A percentile compares a stretch with the other conserved stretches of the same genome.
Evolutionary conservation across 2,113 vertebrate genomes (phyloP).

Genomic region (Salvelinus fontinalis): DNA sequence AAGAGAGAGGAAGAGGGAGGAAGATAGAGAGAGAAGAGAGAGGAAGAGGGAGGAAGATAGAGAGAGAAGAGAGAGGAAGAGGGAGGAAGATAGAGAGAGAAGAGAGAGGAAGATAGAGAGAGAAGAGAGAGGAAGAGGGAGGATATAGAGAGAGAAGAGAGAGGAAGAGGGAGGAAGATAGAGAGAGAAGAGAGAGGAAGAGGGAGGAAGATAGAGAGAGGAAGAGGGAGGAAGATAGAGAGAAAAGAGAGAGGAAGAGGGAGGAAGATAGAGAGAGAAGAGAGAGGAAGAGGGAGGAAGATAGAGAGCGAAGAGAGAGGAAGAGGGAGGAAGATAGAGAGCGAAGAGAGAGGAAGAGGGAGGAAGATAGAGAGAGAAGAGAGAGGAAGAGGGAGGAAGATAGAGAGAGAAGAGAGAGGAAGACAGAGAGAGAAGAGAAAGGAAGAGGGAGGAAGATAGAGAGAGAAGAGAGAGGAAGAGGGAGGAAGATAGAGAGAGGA

Average conservation of each 20-base stretch:
- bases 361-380: background rate
- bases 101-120: background rate
- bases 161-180: background rate
- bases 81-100: background rate
- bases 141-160: background rate
- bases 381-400: background rate
- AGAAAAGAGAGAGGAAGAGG: background rate
- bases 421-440: background rate
- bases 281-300: background rate
- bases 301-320: too few species aligned
- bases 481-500: conserved; percentile 15
- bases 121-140: background rate
- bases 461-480: background rate
- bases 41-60: background rate
- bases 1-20: conserved; percentile 19
- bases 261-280: background rate
- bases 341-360: too few species aligned
- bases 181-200: conserved; percentile 10
- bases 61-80: conserved; percentile 4
- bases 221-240: background rate
- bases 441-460: conserved; percentile 31
- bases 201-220: too few species aligned
- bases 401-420: background rate
- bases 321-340: background rate
- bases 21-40: background rate